phyloP scores from a whole-genome alignment of 2,797 vertebrate species.

The Urocyon cinereoargenteus region DNA sequence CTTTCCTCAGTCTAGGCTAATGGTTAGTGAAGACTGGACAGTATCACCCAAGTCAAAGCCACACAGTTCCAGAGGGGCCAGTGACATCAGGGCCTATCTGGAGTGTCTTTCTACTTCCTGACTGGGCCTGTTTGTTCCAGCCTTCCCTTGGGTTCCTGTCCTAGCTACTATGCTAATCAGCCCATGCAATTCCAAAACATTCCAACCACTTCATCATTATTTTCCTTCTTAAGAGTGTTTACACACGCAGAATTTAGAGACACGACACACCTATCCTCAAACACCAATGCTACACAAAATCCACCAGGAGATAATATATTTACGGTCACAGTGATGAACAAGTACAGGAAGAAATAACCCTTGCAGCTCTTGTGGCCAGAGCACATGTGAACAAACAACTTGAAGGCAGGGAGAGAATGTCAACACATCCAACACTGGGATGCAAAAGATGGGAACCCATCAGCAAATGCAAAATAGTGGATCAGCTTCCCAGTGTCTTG shows the following conservation, averaged over 20 bases:
- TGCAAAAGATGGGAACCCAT: fast-evolving
- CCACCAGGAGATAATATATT: not conserved
- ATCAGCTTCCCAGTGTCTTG: fast-evolving
- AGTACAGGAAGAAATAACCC: fast-evolving
- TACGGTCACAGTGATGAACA: not conserved
- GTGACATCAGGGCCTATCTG: not conserved
- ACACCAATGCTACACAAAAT: not conserved
- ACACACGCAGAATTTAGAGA: not conserved
- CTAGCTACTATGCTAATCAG: not conserved
- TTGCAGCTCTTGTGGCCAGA: not conserved
- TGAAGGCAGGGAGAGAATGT: fast-evolving
- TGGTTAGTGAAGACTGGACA: no score
- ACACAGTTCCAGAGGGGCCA: not conserved
- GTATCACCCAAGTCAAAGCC: not conserved
- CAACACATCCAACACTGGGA: fast-evolving
- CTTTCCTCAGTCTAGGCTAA: not conserved
- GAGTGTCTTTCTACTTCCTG: not conserved
- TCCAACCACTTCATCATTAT: no score
- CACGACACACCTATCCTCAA: not conserved
- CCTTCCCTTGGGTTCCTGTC: not conserved
- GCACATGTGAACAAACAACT: no score
- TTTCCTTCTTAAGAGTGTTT: not conserved
- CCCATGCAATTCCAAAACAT: not conserved
- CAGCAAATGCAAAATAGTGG: fast-evolving
- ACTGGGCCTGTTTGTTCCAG: not conserved